Evolutionary conservation across 2,113 vertebrate genomes (phyloP).

Genomic region (Condylura cristata): DNA sequence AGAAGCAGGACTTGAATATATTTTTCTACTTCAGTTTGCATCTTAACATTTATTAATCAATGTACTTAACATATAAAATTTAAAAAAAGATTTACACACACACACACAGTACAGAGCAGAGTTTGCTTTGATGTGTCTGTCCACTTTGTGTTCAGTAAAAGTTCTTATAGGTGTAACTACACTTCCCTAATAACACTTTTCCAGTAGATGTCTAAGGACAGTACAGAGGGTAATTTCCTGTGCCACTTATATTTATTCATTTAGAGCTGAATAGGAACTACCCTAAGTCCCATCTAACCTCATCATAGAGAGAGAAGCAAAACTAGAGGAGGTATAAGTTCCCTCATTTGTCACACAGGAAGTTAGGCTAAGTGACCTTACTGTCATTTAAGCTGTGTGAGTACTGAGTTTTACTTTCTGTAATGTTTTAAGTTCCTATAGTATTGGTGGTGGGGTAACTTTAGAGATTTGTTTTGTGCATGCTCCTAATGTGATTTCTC

Average conservation of each 20-base stretch:
- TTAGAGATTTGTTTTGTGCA: not conserved
- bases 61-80: not conserved
- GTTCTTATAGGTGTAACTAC: not conserved
- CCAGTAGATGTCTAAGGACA: not conserved
- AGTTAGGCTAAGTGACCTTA: not conserved
- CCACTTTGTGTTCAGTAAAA: not conserved
- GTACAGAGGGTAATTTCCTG: not conserved
- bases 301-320: not conserved
- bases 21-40: not conserved
- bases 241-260: not conserved
- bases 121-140: not conserved
- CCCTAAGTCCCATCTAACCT: not conserved
- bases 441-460: not conserved
- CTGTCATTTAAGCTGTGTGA: not conserved
- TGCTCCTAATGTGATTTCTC: not conserved
- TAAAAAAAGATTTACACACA: too few species aligned
- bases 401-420: not conserved
- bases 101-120: not conserved
- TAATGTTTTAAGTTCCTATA: not conserved
- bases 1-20: not conserved
- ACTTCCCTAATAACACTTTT: not conserved
- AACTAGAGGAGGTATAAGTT: not conserved
- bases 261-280: not conserved
- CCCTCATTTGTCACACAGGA: not conserved
- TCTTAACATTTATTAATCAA: not conserved